Conservation (phyloP, 2,888 invertebrate genomes). For the Emesis russula region DNA sequence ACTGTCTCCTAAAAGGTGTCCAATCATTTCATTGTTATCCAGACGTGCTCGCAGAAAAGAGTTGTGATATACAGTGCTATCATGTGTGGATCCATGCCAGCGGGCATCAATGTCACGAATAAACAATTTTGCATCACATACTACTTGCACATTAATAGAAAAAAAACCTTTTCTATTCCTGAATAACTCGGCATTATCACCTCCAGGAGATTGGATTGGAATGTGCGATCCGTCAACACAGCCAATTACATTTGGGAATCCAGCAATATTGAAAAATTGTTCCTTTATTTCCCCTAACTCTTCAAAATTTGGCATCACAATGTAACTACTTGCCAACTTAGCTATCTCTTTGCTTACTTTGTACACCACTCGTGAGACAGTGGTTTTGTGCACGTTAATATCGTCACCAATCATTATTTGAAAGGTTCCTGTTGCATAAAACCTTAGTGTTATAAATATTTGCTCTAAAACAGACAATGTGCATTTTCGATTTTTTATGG, state of each 20-base stretch:
- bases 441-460: slow-evolving; percentile 20
- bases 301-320: too few species aligned
- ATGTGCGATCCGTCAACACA: slow-evolving; percentile 64
- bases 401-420: slow-evolving; percentile 43
- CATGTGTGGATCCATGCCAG: slow-evolving; percentile 59
- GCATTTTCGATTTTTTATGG: slow-evolving; percentile 19
- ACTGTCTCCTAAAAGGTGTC: too few species aligned
- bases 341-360: slow-evolving; percentile 48
- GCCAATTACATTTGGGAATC: slow-evolving; percentile 73
- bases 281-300: too few species aligned
- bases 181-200: slow-evolving; percentile 59
- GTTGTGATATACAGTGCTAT: slow-evolving; percentile 39
- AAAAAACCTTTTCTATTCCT: slow-evolving; percentile 61
- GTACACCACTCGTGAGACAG: slow-evolving; percentile 62
- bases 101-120: slow-evolving; percentile 43
- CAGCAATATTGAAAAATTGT: slow-evolving; percentile 38
- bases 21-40: background rate
- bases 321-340: too few species aligned
- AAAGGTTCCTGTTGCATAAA: slow-evolving; percentile 45
- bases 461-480: slow-evolving; percentile 25
- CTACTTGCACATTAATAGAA: slow-evolving; percentile 57
- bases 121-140: slow-evolving; percentile 49
- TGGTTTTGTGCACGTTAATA: slow-evolving; percentile 49
- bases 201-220: slow-evolving; percentile 46
- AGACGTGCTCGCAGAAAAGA: slow-evolving; percentile 6